Conservation (phyloP, 2,888 invertebrate species). For the Meloe dianella region DNA sequence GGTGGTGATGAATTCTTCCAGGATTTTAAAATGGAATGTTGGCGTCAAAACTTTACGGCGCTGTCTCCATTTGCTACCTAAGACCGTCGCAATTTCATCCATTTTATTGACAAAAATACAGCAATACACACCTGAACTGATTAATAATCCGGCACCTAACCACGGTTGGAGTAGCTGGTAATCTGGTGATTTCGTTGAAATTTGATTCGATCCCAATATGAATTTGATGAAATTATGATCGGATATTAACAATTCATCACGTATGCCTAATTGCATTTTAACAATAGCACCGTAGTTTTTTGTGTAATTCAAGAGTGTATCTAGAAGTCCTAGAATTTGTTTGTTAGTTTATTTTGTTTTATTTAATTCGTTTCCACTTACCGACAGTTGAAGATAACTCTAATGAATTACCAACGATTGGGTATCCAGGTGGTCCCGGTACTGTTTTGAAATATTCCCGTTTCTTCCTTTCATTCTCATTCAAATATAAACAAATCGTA, state of each 20-base stretch:
- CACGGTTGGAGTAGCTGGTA: slow-evolving; percentile 33
- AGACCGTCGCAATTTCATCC: slow-evolving; percentile 21
- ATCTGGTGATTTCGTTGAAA: slow-evolving; percentile 26
- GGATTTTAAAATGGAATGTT: slow-evolving; percentile 77
- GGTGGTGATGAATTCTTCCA: slow-evolving; percentile 72
- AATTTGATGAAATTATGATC: slow-evolving; percentile 28
- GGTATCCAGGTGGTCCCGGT: not conserved
- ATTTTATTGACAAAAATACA: not conserved
- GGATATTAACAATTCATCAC: slow-evolving; percentile 15
- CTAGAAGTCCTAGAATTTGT: slow-evolving; percentile 9
- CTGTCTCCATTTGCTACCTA: slow-evolving; percentile 66
- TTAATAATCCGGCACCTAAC: slow-evolving; percentile 37
- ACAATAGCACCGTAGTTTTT: slow-evolving; percentile 17
- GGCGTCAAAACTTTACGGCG: slow-evolving; percentile 76
- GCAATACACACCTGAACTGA: slow-evolving; percentile 29
- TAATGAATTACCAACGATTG: not conserved
- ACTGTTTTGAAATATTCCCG: slow-evolving; percentile 10
- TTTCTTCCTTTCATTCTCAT: not conserved
- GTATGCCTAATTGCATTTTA: slow-evolving; percentile 17
- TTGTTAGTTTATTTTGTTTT: not conserved
- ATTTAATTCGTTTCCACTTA: not conserved
- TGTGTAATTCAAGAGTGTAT: slow-evolving; percentile 13
- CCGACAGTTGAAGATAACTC: slow-evolving; percentile 9
- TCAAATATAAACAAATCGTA: not conserved
- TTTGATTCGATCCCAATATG: slow-evolving; percentile 25